Evolutionary conservation across 2,797 vertebrate species (phyloP), one percentile per base, ranked within the genome.

Genomic region (Mus caroli): DNA sequence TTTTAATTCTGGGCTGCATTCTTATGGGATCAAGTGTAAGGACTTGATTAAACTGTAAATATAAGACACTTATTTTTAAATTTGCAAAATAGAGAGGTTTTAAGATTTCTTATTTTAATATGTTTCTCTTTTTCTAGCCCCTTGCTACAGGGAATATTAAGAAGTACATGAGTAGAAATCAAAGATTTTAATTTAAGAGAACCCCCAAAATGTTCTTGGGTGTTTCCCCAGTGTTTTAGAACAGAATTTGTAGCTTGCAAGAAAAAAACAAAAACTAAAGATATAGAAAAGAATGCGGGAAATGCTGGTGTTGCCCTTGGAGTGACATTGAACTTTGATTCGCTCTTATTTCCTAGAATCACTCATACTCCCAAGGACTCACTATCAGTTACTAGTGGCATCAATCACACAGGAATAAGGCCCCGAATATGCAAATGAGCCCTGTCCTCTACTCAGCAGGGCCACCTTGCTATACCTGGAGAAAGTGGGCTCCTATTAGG

Each of bases 401-500:
- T 37, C 40, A 31, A 2, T 6, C 7, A 0, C 31, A 40, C 34
- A 20, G 19, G 43, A 40, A 50, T 3, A 64, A 17, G 1, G 1
- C 31, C 34, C 22, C 4, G 12, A 14, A 26, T 6, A 24, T 62
- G 3, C 37, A 43, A 58, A 26, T 11, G 6, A 26, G 24, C 19
- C 6, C 9, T 37, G 15, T 37, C 37, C 15, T 56, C 22, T 5
- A 20, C 50, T n/a, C 20, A 31, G 12, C 19, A 31, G 3, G 15
- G 1, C n/a, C 4, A 58, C 24, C 11, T 6, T 7, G 50, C 56
- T 22, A 0, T 67, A 10, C 20, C 4, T 4, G 20, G 20, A 22
- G 13, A 6, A 13, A 22, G 10, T 15, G 7, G 0, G 12, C 1
- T 11, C 7, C 46, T 46, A 7, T 37, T 50, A 17, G 15, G 43